Conservation (phyloP, 37 sponge, comb jelly and placozoan genomes). For the Crambe crambe region DNA sequence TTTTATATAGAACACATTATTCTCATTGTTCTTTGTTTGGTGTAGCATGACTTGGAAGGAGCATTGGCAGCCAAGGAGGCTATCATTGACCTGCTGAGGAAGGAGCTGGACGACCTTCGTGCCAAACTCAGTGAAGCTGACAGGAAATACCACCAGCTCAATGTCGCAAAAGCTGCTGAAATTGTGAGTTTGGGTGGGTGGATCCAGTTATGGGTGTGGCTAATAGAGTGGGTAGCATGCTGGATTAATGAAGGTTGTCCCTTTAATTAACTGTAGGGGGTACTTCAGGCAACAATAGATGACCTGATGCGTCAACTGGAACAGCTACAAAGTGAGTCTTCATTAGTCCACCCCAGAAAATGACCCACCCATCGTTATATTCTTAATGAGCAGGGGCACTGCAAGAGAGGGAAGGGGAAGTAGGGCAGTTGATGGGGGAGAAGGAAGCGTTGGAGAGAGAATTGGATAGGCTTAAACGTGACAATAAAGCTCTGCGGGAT, state of each 20-base stretch:
- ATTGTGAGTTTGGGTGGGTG: conserved; percentile 13
- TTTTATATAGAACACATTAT: too few relatives aligned
- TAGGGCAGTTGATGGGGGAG: conserved; percentile 48
- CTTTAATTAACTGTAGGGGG: conserved; percentile 29
- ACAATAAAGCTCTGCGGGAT: conserved; percentile 17
- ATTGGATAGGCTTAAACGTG: conserved; percentile 38
- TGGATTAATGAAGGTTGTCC: too few relatives aligned
- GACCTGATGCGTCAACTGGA: conserved; percentile 52
- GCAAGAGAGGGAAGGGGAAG: conserved; percentile 25
- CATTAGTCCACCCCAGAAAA: neutral
- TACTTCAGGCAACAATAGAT: conserved; percentile 45
- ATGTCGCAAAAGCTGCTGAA: conserved; percentile 59
- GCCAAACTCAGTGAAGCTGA: conserved; percentile 56
- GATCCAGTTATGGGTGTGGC: neutral
- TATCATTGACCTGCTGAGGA: conserved; percentile 43
- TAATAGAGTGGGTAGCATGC: neutral
- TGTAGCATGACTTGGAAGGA: conserved; percentile 35
- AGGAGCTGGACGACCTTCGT: conserved; percentile 41
- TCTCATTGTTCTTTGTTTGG: too few relatives aligned
- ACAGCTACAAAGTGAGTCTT: conserved; percentile 48
- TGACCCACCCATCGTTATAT: neutral
- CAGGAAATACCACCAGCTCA: conserved; percentile 36
- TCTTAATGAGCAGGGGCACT: conserved; percentile 7
- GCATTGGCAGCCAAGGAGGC: conserved; percentile 59
- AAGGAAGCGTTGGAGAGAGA: conserved; percentile 51